A percentile compares a stretch with the other conserved stretches of the same genome.
Evolutionary conservation across 2,888 invertebrate genomes (phyloP).

Genomic region (Girardia tigrina): DNA sequence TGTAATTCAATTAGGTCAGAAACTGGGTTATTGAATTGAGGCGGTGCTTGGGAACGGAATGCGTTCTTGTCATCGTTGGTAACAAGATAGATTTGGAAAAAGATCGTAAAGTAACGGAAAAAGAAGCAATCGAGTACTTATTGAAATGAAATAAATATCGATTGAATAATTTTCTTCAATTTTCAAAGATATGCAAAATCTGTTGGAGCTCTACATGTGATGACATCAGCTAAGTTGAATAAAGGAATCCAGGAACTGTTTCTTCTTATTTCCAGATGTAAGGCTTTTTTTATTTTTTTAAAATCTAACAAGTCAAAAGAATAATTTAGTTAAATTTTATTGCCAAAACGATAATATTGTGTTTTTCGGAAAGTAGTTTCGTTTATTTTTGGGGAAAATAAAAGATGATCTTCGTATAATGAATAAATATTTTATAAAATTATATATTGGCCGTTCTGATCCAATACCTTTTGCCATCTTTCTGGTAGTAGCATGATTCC

Average conservation of each 20-base stretch:
- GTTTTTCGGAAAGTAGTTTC: no score
- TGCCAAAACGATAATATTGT: no score
- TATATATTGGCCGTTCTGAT: no score
- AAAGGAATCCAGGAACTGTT: constrained; percentile 80
- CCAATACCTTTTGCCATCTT: no score
- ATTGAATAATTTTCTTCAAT: constrained; percentile 42
- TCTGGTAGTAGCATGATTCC: no score
- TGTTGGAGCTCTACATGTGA: constrained; percentile 78
- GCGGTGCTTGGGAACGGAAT: constrained; percentile 82
- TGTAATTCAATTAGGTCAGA: constrained; percentile 61
- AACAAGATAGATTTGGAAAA: constrained; percentile 62
- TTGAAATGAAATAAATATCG: no score
- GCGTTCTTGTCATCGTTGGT: constrained; percentile 79
- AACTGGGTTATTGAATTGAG: constrained; percentile 93
- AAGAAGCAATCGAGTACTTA: constrained; percentile 28
- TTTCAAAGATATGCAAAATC: constrained; percentile 65
- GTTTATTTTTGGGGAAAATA: no score
- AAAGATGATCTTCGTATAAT: no score
- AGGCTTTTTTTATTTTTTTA: no score
- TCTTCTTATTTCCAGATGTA: constrained; percentile 62
- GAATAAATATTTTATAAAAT: no score
- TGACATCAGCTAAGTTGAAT: constrained; percentile 81
- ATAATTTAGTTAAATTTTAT: no score
- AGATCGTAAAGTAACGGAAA: constrained; percentile 25
- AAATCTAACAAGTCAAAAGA: no score